Percentiles rank a stretch among this genome's conserved stretches.
Conservation (phyloP, 2,888 invertebrate genomes). For the Ernsta delagoae region DNA sequence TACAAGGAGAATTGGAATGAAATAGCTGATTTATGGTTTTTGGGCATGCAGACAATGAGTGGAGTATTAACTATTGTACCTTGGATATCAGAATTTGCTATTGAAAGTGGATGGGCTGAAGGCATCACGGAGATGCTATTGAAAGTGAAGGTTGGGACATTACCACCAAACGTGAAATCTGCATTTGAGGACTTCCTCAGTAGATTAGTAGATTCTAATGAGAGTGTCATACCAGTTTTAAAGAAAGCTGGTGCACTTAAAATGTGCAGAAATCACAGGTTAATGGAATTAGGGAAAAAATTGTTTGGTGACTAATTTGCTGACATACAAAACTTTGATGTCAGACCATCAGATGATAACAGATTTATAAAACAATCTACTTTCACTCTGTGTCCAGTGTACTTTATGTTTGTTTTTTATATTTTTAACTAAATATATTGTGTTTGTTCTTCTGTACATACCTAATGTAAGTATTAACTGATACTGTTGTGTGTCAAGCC, state of each 20-base stretch:
- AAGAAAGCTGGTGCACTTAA: conserved; percentile 93
- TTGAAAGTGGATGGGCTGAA: conserved; percentile 97
- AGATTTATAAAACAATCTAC: conserved; percentile 19
- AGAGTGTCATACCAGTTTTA: conserved; percentile 89
- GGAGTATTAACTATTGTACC: conserved; percentile 92
- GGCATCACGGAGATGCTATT: conserved; percentile 93
- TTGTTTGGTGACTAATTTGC: conserved; percentile 91
- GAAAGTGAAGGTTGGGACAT: conserved; percentile 92
- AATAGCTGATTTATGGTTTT: conserved; percentile 95
- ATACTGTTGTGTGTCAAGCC: conserved; percentile 29
- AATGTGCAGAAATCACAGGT: conserved; percentile 93
- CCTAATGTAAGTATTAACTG: conserved; percentile 34
- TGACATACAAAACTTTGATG: not conserved
- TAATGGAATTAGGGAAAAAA: conserved; percentile 95
- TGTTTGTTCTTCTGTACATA: conserved; percentile 43
- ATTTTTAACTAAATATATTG: conserved; percentile 30
- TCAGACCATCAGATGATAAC: not conserved
- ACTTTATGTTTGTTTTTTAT: conserved; percentile 42
- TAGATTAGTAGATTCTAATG: conserved; percentile 92
- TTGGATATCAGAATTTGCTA: conserved; percentile 95
- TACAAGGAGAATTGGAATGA: conserved; percentile 96
- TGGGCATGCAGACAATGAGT: conserved; percentile 97
- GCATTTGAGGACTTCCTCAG: conserved; percentile 96
- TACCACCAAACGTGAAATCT: conserved; percentile 93
- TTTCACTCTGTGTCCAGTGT: conserved; percentile 41